Evolutionary conservation across 2,113 vertebrate species (phyloP).

Genomic region (Rhagologus leucostigma): DNA sequence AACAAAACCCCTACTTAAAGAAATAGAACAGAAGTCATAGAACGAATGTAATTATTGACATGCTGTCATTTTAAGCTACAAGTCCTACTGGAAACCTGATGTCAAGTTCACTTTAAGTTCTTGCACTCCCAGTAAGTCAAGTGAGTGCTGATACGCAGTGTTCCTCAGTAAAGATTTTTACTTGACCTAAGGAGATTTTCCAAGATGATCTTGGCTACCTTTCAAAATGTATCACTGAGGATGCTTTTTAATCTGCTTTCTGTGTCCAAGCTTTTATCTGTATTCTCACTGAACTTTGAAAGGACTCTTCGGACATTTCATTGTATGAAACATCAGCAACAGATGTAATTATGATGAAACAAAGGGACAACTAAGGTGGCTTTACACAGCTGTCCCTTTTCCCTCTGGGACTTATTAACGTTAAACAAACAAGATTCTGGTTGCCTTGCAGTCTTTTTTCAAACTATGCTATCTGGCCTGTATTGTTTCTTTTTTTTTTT

Average conservation of each 20-base stretch:
- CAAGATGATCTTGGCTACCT: neutral
- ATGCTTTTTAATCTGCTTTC: neutral
- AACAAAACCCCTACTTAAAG: neutral
- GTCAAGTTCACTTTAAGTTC: neutral
- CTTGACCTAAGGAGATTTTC: neutral
- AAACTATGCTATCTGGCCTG: neutral
- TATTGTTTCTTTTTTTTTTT: neutral
- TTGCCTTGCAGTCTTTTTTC: conserved; percentile 12
- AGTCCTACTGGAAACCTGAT: neutral
- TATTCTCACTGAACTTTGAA: neutral
- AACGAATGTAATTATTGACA: neutral
- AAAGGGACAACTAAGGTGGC: neutral
- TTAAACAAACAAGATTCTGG: conserved; percentile 64
- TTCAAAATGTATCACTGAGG: neutral
- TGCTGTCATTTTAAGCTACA: neutral
- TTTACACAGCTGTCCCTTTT: conserved; percentile 27
- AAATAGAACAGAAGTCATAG: neutral
- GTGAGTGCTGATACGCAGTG: neutral
- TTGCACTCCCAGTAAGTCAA: neutral
- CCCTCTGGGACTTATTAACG: conserved; percentile 66
- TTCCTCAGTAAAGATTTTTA: neutral
- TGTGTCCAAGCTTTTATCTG: neutral
- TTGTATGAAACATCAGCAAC: conserved; percentile 13
- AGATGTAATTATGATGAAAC: neutral
- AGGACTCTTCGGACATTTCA: neutral